Evolutionary conservation across 2,888 invertebrate genomes (phyloP), one percentile per base, ranked within the genome.

Genomic region (Pheosia tremula): DNA sequence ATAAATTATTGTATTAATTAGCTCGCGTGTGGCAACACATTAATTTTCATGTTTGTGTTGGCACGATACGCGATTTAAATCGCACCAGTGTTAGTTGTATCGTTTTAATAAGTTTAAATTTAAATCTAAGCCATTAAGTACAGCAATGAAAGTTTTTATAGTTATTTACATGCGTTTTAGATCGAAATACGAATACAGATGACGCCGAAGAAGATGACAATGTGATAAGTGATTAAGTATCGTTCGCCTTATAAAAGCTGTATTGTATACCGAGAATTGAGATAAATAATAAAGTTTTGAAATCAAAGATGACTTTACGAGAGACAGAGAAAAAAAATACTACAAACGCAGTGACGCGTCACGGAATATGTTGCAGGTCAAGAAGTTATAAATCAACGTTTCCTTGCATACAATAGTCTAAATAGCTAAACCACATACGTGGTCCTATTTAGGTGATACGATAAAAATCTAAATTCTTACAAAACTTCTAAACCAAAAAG

Each of bases 111-210:
- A 62, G 58, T 67, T 61, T 57, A 58, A n/a, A 39, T 70, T 65
- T 67, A 58, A 56, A 62, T 67, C 63, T 38, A 60, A 72, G 72
- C 69, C 56, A 63, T 72, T 64, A 24, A 24, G 24, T 24, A 24
- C 24, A 24, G 0, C 24, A 24, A 24, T 24, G 24, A 24, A 24
- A 24, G 24, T 24, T 24, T 24, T 24, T 24, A 24, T 64, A 71
- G 64, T 74, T 68, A 72, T 68, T 62, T 55, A 67, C 75, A 76
- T 76, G 78, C 71, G 71, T 69, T 68, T 63, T 71, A 71, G 59
- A 67, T 74, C 73, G 66, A 75, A 74, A 77, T 71, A 80, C 72
- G 72, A 66, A 78, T 75, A 74, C 57, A 68, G 60, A 72, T 72
- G 67, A 75, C 77, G 64, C 71, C 78, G 71, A 74, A 69, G 69